Base-by-base conservation (phyloP, 2,113 vertebrate genomes). In the Zosterops lateralis region DNA sequence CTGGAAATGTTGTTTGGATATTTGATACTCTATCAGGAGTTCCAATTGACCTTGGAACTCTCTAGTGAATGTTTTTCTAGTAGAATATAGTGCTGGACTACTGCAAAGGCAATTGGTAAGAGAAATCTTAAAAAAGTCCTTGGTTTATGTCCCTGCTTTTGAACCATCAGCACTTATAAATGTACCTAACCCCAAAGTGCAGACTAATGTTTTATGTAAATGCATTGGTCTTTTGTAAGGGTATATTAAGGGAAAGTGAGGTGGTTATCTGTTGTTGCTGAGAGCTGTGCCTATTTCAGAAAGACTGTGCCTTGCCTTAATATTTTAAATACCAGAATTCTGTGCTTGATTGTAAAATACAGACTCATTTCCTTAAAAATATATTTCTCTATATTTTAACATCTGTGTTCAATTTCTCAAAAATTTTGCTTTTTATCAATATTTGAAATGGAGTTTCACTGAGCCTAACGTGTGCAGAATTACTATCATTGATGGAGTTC, bases 1-100 rank as follows among this genome's bases (percentile, higher is more conserved):
- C 8, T 88, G 47, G 17, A 90, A 92, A 70, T 54, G 14, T 83
- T 90, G 47, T 58, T 57, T 90, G 34, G 12, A 14, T 71, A 77
- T 80, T 74, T 86, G 56, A 64, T 26, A 51, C 12, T 45, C n/a
- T 64, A 54, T 67, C 20, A 67, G 31, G 54, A 85, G 24, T 32
- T 87, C 36, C 58, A 61, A 19, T 5, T 76, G 54, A 76, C 64
- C n/a, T 64, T 79, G n/a, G 11, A 76, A 15, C 13, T 76, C 36
- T 26, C 13, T n/a, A 22, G 42, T 83, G 64, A 86, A n/a, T 75
- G 14, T 18, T 92, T 87, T 74, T 65, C 50, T 48, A 45, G 31
- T 4, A 36, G 21, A 25, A n/a, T 75, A 12, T 14, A 36, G 9
- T 40, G n/a, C 47, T 51, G 40, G 17, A 76, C 24, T 68, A 40